Evolutionary conservation across 2,888 invertebrate genomes (phyloP).

Genomic region (Embidobia sp.): DNA sequence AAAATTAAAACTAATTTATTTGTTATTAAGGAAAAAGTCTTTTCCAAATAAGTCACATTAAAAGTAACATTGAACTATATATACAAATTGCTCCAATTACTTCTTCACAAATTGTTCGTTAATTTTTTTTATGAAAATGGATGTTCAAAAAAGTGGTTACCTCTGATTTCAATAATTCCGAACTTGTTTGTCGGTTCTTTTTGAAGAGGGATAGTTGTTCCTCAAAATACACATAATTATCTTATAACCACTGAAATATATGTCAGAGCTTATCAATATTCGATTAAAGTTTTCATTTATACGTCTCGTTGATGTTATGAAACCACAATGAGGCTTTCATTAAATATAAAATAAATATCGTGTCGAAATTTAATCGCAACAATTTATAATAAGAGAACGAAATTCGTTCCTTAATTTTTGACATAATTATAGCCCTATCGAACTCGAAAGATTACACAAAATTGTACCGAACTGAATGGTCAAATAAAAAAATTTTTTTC

Average conservation of each 20-base stretch:
- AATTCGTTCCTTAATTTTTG: neutral
- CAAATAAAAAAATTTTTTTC: neutral
- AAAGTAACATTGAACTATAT: no score
- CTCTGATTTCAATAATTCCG: neutral
- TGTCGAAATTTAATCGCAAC: constrained; percentile 6
- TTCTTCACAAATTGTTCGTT: no score
- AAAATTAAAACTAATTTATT: no score
- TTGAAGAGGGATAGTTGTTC: neutral
- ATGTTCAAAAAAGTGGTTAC: neutral
- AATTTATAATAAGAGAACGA: constrained; percentile 2
- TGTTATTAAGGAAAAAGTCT: no score
- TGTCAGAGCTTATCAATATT: constrained; percentile 22
- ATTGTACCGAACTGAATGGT: neutral
- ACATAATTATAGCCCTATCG: neutral
- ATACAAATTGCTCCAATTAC: no score
- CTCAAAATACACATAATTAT: constrained; percentile 7
- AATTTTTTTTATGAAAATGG: no score
- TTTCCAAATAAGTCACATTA: no score
- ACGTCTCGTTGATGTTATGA: constrained; percentile 1
- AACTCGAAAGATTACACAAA: constrained; percentile 3
- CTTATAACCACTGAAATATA: constrained; percentile 13
- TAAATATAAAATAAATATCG: neutral
- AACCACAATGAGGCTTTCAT: constrained; percentile 4
- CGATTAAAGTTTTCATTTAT: constrained; percentile 13
- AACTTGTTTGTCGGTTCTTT: constrained; percentile 2